Evolutionary conservation across 2,113 vertebrate genomes (phyloP).

Genomic region (Phalacrocorax brasilianus): DNA sequence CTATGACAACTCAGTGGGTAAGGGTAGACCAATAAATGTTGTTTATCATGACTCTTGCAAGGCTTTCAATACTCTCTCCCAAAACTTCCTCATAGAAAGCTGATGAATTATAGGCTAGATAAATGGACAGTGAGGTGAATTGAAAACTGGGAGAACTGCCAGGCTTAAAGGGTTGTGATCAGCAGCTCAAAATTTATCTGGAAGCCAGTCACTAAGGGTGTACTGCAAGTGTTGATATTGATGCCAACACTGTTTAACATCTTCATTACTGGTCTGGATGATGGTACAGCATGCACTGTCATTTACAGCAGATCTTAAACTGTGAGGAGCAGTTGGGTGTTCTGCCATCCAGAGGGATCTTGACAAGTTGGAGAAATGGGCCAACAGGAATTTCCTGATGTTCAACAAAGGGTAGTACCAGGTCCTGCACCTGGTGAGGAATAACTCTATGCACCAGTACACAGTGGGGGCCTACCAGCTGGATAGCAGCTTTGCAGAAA

Average conservation of each 20-base stretch:
- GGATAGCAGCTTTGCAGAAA: neutral
- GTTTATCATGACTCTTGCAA: neutral
- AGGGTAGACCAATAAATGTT: neutral
- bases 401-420: neutral
- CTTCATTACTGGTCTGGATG: neutral
- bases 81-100: neutral
- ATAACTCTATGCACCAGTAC: neutral
- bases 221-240: rapidly evolving
- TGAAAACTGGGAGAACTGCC: neutral
- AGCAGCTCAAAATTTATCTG: neutral
- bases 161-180: neutral
- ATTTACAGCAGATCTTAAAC: neutral
- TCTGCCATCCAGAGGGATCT: neutral
- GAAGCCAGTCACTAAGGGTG: neutral
- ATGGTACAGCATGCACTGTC: neutral
- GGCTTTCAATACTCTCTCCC: neutral
- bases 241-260: neutral
- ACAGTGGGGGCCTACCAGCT: neutral
- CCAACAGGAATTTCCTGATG: neutral
- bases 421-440: neutral
- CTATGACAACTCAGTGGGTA: neutral
- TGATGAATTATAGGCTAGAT: neutral
- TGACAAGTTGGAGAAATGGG: neutral
- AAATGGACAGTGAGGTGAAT: neutral
- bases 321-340: neutral